A percentile compares a stretch with the other conserved stretches of the same genome.
Evolutionary conservation across 2,888 invertebrate species (phyloP).

Genomic region (Cactoblastis cactorum): DNA sequence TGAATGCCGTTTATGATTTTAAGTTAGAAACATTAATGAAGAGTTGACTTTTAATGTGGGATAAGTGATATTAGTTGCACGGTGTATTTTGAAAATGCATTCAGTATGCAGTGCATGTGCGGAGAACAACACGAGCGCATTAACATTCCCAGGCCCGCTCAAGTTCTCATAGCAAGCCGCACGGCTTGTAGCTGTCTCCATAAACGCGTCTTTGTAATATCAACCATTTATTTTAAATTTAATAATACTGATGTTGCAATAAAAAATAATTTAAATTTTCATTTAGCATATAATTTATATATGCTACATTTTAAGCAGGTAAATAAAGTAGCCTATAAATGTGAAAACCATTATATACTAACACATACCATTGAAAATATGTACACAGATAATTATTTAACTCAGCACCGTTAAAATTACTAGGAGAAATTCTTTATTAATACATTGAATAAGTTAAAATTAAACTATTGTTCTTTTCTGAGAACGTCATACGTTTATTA

Average conservation of each 20-base stretch:
- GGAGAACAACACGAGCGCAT: conserved; percentile 65
- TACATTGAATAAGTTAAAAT: conserved; percentile 53
- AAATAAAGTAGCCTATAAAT: too few relatives aligned
- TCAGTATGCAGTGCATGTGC: conserved; percentile 62
- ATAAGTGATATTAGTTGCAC: conserved; percentile 35
- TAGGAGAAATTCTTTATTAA: neutral
- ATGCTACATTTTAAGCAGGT: too few relatives aligned
- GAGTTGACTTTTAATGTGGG: conserved; percentile 2
- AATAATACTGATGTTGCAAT: neutral
- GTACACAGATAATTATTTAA: too few relatives aligned
- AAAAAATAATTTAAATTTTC: neutral
- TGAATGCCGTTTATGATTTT: conserved; percentile 9
- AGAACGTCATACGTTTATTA: conserved; percentile 48
- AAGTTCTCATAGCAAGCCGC: conserved; percentile 64
- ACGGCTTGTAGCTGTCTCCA: conserved; percentile 31
- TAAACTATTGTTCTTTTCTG: conserved; percentile 66
- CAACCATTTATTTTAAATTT: conserved; percentile 1
- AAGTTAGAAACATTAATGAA: conserved; percentile 10
- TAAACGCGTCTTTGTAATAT: conserved; percentile 22
- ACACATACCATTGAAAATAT: too few relatives aligned
- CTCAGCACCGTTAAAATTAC: neutral
- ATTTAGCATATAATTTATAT: too few relatives aligned
- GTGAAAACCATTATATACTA: too few relatives aligned
- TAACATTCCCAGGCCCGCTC: conserved; percentile 66
- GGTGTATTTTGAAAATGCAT: conserved; percentile 45